Conservation (phyloP, 2,113 vertebrate genomes). For the Heptranchias perlo region DNA sequence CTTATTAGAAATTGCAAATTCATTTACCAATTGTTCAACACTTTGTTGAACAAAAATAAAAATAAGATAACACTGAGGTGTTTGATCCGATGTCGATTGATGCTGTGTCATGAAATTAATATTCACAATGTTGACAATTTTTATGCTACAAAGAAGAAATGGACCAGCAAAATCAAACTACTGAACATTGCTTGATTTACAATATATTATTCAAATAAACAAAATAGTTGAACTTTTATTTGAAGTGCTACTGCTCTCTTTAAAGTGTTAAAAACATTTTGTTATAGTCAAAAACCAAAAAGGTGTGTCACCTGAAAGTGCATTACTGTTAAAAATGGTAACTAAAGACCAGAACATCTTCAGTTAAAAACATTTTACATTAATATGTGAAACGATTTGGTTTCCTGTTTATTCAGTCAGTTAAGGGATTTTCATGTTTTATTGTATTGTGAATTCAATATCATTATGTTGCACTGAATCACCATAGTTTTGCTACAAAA, state of each 20-base stretch:
- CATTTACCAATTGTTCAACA: not conserved
- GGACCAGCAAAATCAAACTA: not conserved
- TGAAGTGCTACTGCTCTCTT: not conserved
- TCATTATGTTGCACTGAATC: no score
- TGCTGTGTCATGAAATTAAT: not conserved
- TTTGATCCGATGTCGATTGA: not conserved
- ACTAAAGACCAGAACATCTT: not conserved
- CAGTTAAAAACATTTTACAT: not conserved
- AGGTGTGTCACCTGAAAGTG: not conserved
- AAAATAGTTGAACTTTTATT: not conserved
- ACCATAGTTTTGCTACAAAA: no score
- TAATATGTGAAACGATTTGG: not conserved
- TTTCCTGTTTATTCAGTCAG: not conserved
- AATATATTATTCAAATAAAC: not conserved
- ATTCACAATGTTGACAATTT: not conserved
- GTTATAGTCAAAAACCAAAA: not conserved
- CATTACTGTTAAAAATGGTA: not conserved
- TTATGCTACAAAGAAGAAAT: not conserved
- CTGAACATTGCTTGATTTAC: not conserved
- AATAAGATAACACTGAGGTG: not conserved
- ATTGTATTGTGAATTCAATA: not conserved
- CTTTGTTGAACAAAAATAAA: not conserved
- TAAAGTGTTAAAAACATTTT: not conserved
- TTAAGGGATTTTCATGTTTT: not conserved
- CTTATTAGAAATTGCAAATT: not conserved